phyloP scores from a whole-genome alignment of 2,113 vertebrate species.

The Hemiprocne comata region DNA sequence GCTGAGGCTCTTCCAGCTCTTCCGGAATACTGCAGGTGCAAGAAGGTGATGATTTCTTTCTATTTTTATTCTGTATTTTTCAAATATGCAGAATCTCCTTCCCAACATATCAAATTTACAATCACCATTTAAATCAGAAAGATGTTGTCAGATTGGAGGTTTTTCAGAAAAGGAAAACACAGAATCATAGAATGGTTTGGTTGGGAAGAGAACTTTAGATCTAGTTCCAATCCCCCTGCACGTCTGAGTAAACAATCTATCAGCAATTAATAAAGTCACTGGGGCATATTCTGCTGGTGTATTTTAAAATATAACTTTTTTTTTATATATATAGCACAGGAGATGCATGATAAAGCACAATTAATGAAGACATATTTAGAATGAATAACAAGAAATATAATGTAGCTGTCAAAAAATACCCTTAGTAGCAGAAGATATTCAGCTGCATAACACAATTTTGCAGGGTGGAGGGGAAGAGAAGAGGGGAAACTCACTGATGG shows the following conservation, averaged over 20 bases:
- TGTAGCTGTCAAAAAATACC: neutral
- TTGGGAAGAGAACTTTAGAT: too few species aligned
- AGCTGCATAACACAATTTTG: neutral
- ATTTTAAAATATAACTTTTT: neutral
- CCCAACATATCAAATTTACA: neutral
- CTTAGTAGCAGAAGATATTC: neutral
- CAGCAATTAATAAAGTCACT: neutral
- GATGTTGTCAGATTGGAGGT: neutral
- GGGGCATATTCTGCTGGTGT: neutral
- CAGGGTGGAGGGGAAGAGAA: rapidly evolving
- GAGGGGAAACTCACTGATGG: neutral
- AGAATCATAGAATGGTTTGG: too few species aligned
- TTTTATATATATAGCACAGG: neutral
- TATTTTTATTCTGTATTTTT: neutral
- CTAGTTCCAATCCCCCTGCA: too few species aligned
- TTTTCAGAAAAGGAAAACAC: neutral
- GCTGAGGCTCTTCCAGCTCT: neutral
- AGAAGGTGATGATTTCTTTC: neutral
- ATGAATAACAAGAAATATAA: neutral
- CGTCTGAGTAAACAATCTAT: neutral
- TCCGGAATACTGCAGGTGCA: neutral
- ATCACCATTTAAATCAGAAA: neutral
- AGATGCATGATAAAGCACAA: neutral
- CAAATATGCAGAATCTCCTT: neutral
- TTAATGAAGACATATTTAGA: neutral